Evolutionary conservation across 2,797 vertebrate genomes (phyloP).

Genomic region (Parauchenoglanis punctatus): DNA sequence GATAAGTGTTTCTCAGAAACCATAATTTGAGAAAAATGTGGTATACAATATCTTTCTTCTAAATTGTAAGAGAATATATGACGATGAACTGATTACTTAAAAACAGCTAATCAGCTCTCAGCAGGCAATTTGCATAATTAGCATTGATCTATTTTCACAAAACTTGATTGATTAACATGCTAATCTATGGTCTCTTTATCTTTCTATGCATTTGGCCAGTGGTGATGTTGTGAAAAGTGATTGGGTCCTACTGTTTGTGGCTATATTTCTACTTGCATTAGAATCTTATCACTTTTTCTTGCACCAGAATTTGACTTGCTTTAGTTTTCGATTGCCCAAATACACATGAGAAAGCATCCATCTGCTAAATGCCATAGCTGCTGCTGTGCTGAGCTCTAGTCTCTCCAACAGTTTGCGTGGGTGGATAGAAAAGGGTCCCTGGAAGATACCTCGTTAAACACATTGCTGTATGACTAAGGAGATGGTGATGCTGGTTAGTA

Average conservation of each 20-base stretch:
- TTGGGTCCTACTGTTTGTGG: too few species aligned
- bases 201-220: neutral
- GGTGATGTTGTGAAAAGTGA: neutral
- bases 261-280: neutral
- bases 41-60: neutral
- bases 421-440: slow-evolving; percentile 35
- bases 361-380: slow-evolving; percentile 15
- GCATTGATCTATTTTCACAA: too few species aligned
- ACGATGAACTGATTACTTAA: neutral
- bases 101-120: neutral
- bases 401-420: slow-evolving; percentile 27
- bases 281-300: neutral
- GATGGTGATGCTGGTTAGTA: slow-evolving; percentile 57
- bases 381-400: slow-evolving; percentile 14
- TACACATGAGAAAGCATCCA: slow-evolving; percentile 11
- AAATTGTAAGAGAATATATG: neutral
- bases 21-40: neutral
- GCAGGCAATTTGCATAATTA: neutral
- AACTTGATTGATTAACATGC: neutral
- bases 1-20: neutral
- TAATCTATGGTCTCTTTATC: neutral
- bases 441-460: slow-evolving; percentile 60
- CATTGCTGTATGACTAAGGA: slow-evolving; percentile 52
- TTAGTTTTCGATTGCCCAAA: neutral
- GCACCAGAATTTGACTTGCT: neutral